Percentiles rank a stretch among this genome's conserved stretches.
Conservation (phyloP, 2,113 vertebrate genomes). For the Xiphorhynchus elegans region DNA sequence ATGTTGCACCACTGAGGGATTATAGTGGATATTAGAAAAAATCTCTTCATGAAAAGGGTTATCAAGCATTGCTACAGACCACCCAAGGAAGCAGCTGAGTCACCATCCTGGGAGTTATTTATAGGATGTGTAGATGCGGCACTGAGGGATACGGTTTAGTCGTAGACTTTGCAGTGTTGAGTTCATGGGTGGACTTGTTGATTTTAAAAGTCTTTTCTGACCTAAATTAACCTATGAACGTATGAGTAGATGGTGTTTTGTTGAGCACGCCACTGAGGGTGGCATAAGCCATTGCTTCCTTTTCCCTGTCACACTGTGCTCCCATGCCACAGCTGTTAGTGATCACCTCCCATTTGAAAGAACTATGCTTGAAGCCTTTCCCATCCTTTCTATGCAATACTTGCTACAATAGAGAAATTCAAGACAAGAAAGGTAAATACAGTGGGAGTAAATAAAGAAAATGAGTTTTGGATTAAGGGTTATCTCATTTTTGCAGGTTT, state of each 20-base stretch:
- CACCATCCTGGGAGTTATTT: background rate
- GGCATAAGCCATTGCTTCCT: background rate
- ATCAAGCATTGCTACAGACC: background rate
- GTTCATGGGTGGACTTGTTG: background rate
- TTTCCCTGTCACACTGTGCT: background rate
- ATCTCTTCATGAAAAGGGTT: fast-evolving
- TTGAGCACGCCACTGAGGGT: background rate
- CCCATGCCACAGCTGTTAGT: background rate
- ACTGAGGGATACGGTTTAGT: background rate
- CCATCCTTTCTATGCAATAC: background rate
- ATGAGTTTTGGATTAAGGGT: slow-evolving; percentile 12
- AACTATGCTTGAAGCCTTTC: background rate
- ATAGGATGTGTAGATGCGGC: background rate
- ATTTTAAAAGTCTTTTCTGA: background rate
- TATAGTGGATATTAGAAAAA: background rate
- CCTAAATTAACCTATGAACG: background rate
- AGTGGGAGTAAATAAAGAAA: background rate
- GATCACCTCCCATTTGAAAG: background rate
- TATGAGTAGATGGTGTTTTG: background rate
- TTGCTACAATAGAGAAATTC: background rate
- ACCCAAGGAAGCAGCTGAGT: background rate
- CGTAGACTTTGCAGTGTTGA: background rate
- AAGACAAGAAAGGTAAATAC: background rate
- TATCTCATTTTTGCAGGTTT: slow-evolving; percentile 40
- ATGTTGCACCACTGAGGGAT: background rate